phyloP scores from a whole-genome alignment of 2,888 invertebrate genomes.

The Rhagophthalmus giganteus region DNA sequence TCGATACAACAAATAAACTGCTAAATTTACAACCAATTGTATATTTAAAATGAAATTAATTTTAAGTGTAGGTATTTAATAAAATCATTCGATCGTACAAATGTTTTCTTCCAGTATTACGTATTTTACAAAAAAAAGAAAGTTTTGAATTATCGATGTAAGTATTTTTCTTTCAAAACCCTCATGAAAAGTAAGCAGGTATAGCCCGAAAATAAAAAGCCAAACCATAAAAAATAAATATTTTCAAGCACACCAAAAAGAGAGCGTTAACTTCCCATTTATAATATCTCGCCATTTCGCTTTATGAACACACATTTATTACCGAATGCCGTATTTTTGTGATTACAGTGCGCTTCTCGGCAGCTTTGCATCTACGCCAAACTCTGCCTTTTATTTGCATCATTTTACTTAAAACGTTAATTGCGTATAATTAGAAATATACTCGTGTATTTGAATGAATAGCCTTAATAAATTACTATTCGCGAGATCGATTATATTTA shows the following conservation, averaged over 20 bases:
- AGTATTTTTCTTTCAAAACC: background rate
- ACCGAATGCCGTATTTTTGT: conserved; percentile 31
- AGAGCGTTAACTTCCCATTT: conserved; percentile 29
- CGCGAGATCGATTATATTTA: no score
- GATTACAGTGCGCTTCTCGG: conserved; percentile 26
- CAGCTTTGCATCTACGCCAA: conserved; percentile 27
- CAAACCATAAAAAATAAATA: conserved; percentile 19
- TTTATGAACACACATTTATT: conserved; percentile 35
- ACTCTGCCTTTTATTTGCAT: conserved; percentile 23
- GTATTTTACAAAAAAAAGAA: no score
- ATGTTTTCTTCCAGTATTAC: no score
- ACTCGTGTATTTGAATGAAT: no score
- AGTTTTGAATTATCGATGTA: no score
- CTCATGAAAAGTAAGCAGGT: background rate
- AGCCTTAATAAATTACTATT: no score
- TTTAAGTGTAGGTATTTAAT: no score
- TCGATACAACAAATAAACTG: no score
- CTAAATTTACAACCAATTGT: no score
- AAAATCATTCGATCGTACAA: no score
- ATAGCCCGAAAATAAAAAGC: conserved; percentile 8
- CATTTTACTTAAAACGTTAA: background rate
- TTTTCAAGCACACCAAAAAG: conserved; percentile 25
- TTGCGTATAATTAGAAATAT: background rate
- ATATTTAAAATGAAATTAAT: no score
- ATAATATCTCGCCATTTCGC: conserved; percentile 33